These are phyloP conservation scores for Drosophila bifasciata DNA, from an alignment of 1,140 invertebrate species.

Conservation along the genomic window DNA sequence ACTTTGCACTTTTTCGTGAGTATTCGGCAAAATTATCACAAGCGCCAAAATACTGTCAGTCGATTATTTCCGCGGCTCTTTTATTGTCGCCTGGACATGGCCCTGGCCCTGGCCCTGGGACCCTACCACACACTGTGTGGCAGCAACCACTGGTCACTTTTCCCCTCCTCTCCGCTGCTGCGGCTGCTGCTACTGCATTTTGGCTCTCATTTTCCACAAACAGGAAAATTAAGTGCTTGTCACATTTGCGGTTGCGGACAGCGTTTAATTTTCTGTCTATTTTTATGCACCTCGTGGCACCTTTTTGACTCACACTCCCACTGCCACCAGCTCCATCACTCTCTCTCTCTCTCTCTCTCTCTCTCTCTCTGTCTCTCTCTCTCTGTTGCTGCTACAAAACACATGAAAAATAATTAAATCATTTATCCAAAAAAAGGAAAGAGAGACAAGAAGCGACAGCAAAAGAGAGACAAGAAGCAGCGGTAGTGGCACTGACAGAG, in stretches of 20 bases:
- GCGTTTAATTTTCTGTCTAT: conserved; percentile 70
- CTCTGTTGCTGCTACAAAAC: no score
- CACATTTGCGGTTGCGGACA: conserved; percentile 71
- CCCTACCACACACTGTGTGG: no score
- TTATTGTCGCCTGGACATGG: no score
- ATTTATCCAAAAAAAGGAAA: conserved; percentile 58
- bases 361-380: no score
- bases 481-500: background rate
- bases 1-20: no score
- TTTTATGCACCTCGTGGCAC: conserved; percentile 45
- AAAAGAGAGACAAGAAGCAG: conserved; percentile 8
- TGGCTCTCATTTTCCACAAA: conserved; percentile 64
- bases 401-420: conserved; percentile 71
- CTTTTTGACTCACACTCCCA: background rate
- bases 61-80: no score
- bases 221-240: conserved; percentile 77
- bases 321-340: no score
- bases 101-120: no score
- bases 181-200: conserved; percentile 6
- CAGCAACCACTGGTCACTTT: no score
- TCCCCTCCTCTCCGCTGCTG: no score
- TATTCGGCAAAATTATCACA: background rate
- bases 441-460: conserved; percentile 22
- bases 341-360: background rate
- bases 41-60: no score